Evolutionary conservation across 92 coral and sea anemone species (phyloP).

Genomic region (Hydrozoanthus gracilis): DNA sequence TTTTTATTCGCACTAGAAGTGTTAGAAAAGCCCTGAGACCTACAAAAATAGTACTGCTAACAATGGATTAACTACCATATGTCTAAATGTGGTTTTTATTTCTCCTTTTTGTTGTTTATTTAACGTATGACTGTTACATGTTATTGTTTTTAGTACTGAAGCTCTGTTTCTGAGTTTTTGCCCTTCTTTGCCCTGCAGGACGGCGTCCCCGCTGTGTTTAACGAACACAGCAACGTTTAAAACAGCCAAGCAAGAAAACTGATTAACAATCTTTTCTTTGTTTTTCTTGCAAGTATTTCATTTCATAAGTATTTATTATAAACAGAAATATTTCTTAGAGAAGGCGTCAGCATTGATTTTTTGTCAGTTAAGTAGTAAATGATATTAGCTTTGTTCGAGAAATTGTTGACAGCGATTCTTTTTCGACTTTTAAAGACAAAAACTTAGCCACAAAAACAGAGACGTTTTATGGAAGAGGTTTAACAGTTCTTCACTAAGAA

Average conservation of each 20-base stretch:
- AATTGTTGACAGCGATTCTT: too few relatives aligned
- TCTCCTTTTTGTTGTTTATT: too few relatives aligned
- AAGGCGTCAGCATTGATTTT: conserved; percentile 2
- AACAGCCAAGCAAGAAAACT: conserved; percentile 8
- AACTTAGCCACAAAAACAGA: not conserved
- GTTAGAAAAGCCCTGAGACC: too few relatives aligned
- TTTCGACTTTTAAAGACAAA: not conserved
- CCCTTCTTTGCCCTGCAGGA: conserved; percentile 20
- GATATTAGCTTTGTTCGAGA: not conserved
- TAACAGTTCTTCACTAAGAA: not conserved
- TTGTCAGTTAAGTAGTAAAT: not conserved
- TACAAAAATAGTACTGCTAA: too few relatives aligned
- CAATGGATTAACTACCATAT: too few relatives aligned
- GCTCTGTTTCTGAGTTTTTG: not conserved
- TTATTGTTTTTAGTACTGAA: not conserved
- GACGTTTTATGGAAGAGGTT: not conserved
- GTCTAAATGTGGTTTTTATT: too few relatives aligned
- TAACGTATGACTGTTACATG: too few relatives aligned
- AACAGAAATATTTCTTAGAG: conserved; percentile 7
- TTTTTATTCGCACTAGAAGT: too few relatives aligned
- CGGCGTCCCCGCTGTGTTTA: conserved; percentile 62
- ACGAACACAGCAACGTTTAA: conserved; percentile 72
- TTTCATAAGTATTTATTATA: conserved; percentile 22
- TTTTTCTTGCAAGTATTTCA: not conserved
- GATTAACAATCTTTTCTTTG: not conserved